Percentiles rank a stretch among this genome's conserved stretches.
Evolutionary conservation across 2,888 invertebrate species (phyloP).

Genomic region (Acholoe squamosa): DNA sequence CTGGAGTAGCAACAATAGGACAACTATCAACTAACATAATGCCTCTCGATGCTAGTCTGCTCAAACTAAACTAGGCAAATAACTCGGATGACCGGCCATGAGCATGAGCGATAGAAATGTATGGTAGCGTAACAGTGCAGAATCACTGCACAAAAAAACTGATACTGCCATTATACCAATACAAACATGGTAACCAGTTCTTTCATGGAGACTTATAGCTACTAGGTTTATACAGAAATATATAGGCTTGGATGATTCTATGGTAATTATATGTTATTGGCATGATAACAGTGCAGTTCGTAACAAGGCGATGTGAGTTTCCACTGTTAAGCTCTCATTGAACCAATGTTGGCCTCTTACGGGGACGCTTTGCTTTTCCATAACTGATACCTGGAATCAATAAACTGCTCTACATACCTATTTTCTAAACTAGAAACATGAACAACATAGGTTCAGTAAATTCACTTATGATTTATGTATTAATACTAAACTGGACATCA

Average conservation of each 20-base stretch:
- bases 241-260: no score
- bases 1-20: not conserved
- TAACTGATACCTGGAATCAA: slow-evolving; percentile 55
- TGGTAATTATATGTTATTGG: no score
- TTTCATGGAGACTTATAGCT: no score
- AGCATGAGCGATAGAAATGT: not conserved
- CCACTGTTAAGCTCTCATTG: no score
- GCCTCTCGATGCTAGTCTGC: not conserved
- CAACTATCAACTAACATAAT: not conserved
- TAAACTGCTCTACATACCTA: slow-evolving; percentile 1
- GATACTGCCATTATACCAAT: no score
- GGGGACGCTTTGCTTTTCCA: slow-evolving; percentile 60
- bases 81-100: not conserved
- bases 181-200: no score
- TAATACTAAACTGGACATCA: no score
- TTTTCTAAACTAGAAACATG: not conserved
- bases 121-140: no score
- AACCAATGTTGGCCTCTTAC: not conserved
- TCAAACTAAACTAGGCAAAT: not conserved
- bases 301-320: no score
- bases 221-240: no score
- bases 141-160: not conserved
- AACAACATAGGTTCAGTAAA: not conserved
- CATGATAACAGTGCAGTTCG: no score
- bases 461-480: no score